A percentile compares a stretch with the other conserved stretches of the same genome.
phyloP scores from a whole-genome alignment of 1,140 invertebrate genomes.

The Anadara kagoshimensis region DNA sequence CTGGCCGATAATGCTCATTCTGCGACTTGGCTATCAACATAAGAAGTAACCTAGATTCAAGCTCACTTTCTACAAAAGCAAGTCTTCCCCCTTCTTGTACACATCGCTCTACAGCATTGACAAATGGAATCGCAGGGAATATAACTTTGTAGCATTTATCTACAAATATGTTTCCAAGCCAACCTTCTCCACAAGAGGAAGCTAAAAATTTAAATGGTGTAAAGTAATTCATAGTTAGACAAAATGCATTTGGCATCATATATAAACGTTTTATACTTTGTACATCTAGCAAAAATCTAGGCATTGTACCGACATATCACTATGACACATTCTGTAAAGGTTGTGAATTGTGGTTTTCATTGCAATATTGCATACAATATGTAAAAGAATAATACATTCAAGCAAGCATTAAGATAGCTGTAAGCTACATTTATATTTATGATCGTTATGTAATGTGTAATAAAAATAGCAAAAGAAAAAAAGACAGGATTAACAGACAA shows the following conservation, averaged over 20 bases:
- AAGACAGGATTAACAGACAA: too few relatives aligned
- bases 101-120: conserved; percentile 18
- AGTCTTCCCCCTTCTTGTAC: conserved; percentile 21
- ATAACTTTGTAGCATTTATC: conserved; percentile 32
- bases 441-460: neutral
- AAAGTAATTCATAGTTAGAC: neutral
- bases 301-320: neutral
- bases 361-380: too few relatives aligned
- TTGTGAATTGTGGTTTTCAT: neutral
- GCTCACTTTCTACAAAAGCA: conserved; percentile 17
- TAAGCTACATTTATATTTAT: too few relatives aligned
- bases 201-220: conserved; percentile 1
- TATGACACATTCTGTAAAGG: neutral
- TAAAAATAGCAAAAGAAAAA: neutral
- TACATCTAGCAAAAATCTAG: neutral
- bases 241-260: neutral
- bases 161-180: conserved; percentile 34
- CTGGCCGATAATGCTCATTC: neutral
- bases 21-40: neutral
- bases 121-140: conserved; percentile 18
- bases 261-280: neutral
- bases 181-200: conserved; percentile 30
- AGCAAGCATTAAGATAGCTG: neutral
- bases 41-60: conserved; percentile 7
- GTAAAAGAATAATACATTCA: neutral